Base-by-base conservation (phyloP, 2,797 vertebrate genomes). In the Peromyscus aztecus region DNA sequence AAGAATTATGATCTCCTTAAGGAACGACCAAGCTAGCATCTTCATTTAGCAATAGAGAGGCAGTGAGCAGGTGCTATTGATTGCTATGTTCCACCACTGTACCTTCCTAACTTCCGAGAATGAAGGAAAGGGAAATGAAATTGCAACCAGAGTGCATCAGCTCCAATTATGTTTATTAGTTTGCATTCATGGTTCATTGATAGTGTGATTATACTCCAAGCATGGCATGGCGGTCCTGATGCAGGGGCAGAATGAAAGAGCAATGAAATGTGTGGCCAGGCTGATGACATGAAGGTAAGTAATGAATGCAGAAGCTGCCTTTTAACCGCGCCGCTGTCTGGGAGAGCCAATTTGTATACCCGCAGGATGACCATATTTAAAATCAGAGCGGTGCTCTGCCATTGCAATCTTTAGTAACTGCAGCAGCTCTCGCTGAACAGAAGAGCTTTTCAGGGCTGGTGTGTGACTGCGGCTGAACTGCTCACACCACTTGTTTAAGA, bases 111-210 rank as follows among this genome's bases (percentile, higher is more conserved):
- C 73, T 95, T 95, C 71, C 0, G 1, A 96, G 81, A 96, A 57
- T 49, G 73, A 83, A 61, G 96, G 94, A 82, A 94, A 97, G 94
- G 85, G 96, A 97, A 94, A 97, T 97, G 37, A 97, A 97, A 97
- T 94, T 96, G 76, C 17, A 95, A 24, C 96, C 57, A 23, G 24
- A 95, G 83, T 71, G 87, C 94, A 92, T 96, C 96, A 96, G 69
- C 67, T 97, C 65, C 93, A 91, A 95, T 97, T 98, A 94, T 91
- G 95, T 89, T 97, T 98, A 97, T 87, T 93, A 97, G 97, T 98
- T 97, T 98, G 94, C 92, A 94, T 97, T 98, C 97, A 96, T 0
- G 40, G 61, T 97, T 91, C 59, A 57, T 81, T 96, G 90, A 17
- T 71, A 78, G 96, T 93, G 23, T 98, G 94, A 97, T 98, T 98